Base-by-base conservation (phyloP, 2,113 vertebrate species). In the Penelope pileata region DNA sequence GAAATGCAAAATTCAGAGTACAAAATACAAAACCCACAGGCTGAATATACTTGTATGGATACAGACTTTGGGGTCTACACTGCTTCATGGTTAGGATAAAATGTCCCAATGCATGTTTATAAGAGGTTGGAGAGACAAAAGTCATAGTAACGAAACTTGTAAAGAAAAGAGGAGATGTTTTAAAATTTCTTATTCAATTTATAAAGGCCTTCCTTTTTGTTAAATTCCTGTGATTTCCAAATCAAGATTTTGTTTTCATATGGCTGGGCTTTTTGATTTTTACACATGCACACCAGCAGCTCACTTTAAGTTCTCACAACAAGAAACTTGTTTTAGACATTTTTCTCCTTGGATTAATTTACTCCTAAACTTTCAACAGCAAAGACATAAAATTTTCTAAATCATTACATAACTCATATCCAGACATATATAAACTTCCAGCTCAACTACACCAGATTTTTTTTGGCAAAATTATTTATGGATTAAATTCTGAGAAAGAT, bases 51-150 rank as follows among this genome's bases (percentile, higher is more conserved):
- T 34, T 48, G 10, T 34, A 27, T 30, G 36, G 19, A 17, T 12
- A 45, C 8, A 4, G 18, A 60, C 30, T 82, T 38, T 21, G 17
- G 45, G 23, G 16, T 14, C 78, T 68, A 30, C n/a, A 56, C 48
- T 69, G 26, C 0, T 0, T 63, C 3, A 0, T 2, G 10, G 9
- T 47, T 45, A 82, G n/a, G 19, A 48, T 2, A 42, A 67, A 91
- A 62, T 15, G 32, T 23, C 3, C 24, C 85, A 43, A 50, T 3
- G 36, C 42, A 29, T 1, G 5, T 7, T 77, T 8, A 1, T 4
- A 47, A 42, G 29, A 32, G 9, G 38, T 12, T 15, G 80, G 12
- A 30, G 14, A 77, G 16, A 72, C 58, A 86, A 74, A 62, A 16
- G 14, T 21, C 45, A 38, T 14, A 81, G 45, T 23, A 80, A 18